Evolutionary conservation across 1,140 invertebrate species (phyloP).

Genomic region (Drosophila bifasciata): DNA sequence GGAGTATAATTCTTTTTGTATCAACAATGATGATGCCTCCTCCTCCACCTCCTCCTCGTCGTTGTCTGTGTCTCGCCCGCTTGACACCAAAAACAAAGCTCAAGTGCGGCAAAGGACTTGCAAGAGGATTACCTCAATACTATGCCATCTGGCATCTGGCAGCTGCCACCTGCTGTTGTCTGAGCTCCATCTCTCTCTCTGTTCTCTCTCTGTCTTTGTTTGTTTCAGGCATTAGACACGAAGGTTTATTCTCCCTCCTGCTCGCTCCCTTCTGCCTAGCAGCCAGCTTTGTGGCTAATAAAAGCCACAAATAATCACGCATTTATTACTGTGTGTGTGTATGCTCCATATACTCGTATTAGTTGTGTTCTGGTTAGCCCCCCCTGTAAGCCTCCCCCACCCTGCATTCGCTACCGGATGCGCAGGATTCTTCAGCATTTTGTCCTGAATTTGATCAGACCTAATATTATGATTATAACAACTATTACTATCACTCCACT

Average conservation of each 20-base stretch:
- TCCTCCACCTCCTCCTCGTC: no score
- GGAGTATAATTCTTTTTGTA: slow-evolving; percentile 37
- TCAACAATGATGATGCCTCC: slow-evolving; percentile 62
- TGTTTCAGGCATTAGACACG: slow-evolving; percentile 46
- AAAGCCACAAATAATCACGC: slow-evolving; percentile 77
- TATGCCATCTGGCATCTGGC: slow-evolving; percentile 12
- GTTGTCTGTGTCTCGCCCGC: slow-evolving; percentile 52
- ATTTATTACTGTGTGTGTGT: slow-evolving; percentile 71
- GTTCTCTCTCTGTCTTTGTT: slow-evolving; percentile 22
- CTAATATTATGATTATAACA: slow-evolving; percentile 28
- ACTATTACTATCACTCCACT: slow-evolving; percentile 23
- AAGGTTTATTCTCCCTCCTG: neutral
- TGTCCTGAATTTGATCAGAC: slow-evolving; percentile 26
- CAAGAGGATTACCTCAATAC: slow-evolving; percentile 67
- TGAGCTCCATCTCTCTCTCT: slow-evolving; percentile 2
- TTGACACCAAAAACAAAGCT: slow-evolving; percentile 55
- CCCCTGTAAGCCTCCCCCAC: no score
- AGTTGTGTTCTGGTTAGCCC: no score
- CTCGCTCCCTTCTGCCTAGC: neutral
- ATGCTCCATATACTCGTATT: slow-evolving; percentile 21
- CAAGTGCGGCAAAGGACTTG: slow-evolving; percentile 49
- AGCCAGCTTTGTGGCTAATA: slow-evolving; percentile 47
- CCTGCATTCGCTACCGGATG: no score
- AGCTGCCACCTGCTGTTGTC: neutral
- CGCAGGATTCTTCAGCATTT: slow-evolving; percentile 1